Conservation (phyloP, 2,797 vertebrate genomes). For the Pygocentrus nattereri region DNA sequence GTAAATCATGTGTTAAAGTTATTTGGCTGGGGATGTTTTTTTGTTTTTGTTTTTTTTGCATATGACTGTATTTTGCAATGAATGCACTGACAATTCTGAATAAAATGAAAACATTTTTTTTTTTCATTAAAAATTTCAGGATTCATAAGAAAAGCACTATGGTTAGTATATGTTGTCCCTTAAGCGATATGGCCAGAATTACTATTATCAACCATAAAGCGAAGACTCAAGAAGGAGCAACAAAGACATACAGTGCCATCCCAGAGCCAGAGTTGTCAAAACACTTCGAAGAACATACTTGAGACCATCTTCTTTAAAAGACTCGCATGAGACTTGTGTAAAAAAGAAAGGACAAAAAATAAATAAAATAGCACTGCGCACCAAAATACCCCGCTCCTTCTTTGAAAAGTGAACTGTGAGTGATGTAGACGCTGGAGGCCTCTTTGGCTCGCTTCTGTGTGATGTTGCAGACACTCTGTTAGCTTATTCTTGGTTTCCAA, state of each 20-base stretch:
- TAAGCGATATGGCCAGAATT: background rate
- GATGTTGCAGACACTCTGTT: slow-evolving; percentile 79
- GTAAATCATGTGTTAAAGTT: no score
- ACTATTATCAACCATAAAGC: background rate
- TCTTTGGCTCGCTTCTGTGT: slow-evolving; percentile 66
- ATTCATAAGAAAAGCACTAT: background rate
- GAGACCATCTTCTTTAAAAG: background rate
- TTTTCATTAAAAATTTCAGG: background rate
- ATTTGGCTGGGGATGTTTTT: no score
- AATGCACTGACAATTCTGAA: no score
- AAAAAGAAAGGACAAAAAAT: background rate
- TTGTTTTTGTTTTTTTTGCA: no score
- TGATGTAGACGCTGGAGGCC: slow-evolving; percentile 74
- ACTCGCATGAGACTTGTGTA: background rate
- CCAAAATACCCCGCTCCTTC: background rate
- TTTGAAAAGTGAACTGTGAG: slow-evolving; percentile 31
- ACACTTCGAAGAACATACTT: background rate
- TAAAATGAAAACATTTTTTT: no score
- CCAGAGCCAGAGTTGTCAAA: background rate
- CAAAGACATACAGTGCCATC: background rate
- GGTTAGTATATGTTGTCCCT: background rate
- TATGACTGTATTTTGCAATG: no score
- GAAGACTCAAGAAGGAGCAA: background rate
- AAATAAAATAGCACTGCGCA: background rate
- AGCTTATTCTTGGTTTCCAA: slow-evolving; percentile 60